A percentile compares a stretch with the other conserved stretches of the same genome.
phyloP scores from a whole-genome alignment of 2,888 invertebrate species.

The Siphlonurus alternatus region DNA sequence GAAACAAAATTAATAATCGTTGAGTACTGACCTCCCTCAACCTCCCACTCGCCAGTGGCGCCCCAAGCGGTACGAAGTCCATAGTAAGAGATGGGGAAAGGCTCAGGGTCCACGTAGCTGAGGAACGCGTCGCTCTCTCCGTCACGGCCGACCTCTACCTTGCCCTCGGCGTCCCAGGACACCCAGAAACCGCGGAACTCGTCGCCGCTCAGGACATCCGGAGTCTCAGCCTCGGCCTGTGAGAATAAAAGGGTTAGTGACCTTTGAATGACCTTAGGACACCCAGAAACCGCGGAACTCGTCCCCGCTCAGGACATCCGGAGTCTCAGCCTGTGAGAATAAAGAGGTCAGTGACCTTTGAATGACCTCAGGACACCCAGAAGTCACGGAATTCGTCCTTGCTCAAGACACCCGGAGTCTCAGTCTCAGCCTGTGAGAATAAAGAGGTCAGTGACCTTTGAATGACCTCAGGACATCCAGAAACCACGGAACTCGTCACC shows the following conservation, averaged over 20 bases:
- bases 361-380: conserved; percentile 58
- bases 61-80: conserved; percentile 82
- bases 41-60: conserved; percentile 60
- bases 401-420: conserved; percentile 55
- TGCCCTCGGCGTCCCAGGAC: conserved; percentile 48
- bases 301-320: conserved; percentile 48
- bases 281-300: conserved; percentile 76
- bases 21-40: conserved; percentile 60
- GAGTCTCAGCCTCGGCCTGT: conserved; percentile 47
- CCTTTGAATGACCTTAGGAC: conserved; percentile 60
- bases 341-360: too few species aligned
- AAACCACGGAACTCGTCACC: conserved; percentile 62
- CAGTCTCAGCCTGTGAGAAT: conserved; percentile 38
- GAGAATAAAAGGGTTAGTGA: too few species aligned
- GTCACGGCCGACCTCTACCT: conserved; percentile 51
- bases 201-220: conserved; percentile 48
- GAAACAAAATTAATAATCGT: too few species aligned
- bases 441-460: too few species aligned
- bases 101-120: conserved; percentile 50
- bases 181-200: conserved; percentile 76
- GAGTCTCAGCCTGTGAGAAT: conserved; percentile 54
- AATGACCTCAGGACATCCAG: conserved; percentile 70
- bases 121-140: conserved; percentile 55
- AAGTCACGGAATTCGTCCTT: conserved; percentile 62
- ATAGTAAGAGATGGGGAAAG: conserved; percentile 51